Evolutionary conservation across 2,888 invertebrate genomes (phyloP), one percentile per base, ranked within the genome.

Genomic region (Drosophila sordidapex): DNA sequence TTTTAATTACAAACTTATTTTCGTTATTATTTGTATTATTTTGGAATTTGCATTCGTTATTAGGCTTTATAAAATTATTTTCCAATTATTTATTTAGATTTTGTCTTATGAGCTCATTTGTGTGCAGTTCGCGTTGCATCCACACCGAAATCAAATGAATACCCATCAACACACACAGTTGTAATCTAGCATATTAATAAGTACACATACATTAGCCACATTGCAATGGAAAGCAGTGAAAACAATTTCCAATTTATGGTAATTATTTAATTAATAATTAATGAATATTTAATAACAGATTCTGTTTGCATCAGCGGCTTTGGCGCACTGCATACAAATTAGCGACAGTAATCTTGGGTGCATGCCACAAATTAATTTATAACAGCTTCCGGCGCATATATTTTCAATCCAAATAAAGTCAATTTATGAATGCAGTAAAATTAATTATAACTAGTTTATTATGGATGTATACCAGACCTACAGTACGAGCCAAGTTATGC

Each of bases 1-100:
- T 73, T 81, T 85, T 83, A 86, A 88, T 85, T 88, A 85, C 85
- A 85, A 83, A 86, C 84, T 66, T 70, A 76, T 79, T 76, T 70
- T 38, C 43, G 63, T 54, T 31, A 70, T 63, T 48, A 53, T 46
- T 33, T 27, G 35, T 38, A 49, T 65, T 25, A 4, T 25, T 8
- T 67, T 40, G 2, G 25, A 62, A 72, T 27, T 27, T 79, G 70
- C 72, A 68, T 73, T 74, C 57, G 67, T 61, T 59, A 56, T 58
- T 70, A 79, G 84, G 79, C 74, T 56, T 49, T 57, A 62, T 79
- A 67, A 54, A 66, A 59, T 36, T 29, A 51, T 54, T 43, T 63
- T 51, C 61, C 68, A 51, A 66, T 48, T 38, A 54, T 18, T 21
- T 21, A 21, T 21, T 21, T 21, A 0, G 21, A 21, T 21, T 21